Percentiles rank a stretch among this genome's conserved stretches.
phyloP scores from a whole-genome alignment of 2,797 vertebrate genomes.

The Enteromius mattozi region DNA sequence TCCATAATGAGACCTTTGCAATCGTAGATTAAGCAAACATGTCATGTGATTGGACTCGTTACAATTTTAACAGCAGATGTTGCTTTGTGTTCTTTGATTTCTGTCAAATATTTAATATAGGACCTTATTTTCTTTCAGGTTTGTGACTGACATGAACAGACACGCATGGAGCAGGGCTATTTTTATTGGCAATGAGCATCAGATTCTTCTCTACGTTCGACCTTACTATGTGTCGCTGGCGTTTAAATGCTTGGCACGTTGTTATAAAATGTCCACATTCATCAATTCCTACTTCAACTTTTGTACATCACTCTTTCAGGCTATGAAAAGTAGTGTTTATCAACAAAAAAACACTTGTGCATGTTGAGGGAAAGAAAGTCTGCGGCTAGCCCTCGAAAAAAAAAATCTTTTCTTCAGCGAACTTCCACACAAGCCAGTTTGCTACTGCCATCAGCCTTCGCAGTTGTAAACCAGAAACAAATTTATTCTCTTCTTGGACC shows the following conservation, averaged over 20 bases:
- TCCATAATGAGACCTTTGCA: conserved; percentile 84
- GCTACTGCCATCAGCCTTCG: conserved; percentile 81
- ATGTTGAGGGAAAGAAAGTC: conserved; percentile 75
- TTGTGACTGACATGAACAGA: conserved; percentile 59
- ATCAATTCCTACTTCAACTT: conserved; percentile 64
- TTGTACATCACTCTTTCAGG: conserved; percentile 68
- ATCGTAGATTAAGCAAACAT: conserved; percentile 83
- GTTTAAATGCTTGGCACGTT: conserved; percentile 63
- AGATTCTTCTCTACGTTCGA: conserved; percentile 43
- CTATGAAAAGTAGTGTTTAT: conserved; percentile 67
- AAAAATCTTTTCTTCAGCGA: conserved; percentile 78
- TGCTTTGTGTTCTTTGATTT: conserved; percentile 60
- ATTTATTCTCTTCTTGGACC: conserved; percentile 76
- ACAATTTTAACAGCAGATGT: conserved; percentile 83
- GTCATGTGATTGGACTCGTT: conserved; percentile 86
- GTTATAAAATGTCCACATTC: conserved; percentile 70
- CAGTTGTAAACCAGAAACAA: conserved; percentile 83
- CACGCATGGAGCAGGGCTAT: conserved; percentile 34
- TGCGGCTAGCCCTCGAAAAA: conserved; percentile 71
- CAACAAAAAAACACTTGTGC: conserved; percentile 74
- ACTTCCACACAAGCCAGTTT: conserved; percentile 71
- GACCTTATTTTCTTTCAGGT: conserved; percentile 82
- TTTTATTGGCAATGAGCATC: conserved; percentile 49
- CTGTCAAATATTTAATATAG: conserved; percentile 59
- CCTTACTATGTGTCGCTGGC: conserved; percentile 31